Conservation (phyloP, 2,797 vertebrate genomes). For the Parauchenoglanis ngamensis region DNA sequence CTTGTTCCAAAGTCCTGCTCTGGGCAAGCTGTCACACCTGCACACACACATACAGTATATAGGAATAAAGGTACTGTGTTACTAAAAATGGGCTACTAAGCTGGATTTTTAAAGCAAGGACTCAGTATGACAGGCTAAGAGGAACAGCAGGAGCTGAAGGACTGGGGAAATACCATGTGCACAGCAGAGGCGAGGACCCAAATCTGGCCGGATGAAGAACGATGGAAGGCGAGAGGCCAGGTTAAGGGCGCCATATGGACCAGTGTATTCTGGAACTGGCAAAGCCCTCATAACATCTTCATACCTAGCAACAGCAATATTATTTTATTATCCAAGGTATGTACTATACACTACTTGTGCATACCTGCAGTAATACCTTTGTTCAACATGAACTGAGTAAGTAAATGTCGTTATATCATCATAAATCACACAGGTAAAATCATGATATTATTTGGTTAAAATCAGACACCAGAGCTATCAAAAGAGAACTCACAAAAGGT, state of each 20-base stretch:
- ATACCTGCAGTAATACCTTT: neutral
- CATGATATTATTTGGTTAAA: neutral
- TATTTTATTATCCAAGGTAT: conserved; percentile 5
- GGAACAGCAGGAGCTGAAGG: conserved; percentile 6
- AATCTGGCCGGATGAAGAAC: conserved; percentile 95
- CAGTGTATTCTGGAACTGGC: conserved; percentile 95
- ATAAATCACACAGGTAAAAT: neutral
- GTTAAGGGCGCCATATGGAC: conserved; percentile 93
- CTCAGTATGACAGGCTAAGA: conserved; percentile 5
- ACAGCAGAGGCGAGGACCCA: conserved; percentile 93
- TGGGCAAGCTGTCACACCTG: conserved; percentile 91
- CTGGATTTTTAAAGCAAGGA: neutral
- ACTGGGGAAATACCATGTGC: conserved; percentile 82
- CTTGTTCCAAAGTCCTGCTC: conserved; percentile 96
- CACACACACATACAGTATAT: neutral
- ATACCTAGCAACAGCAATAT: conserved; percentile 73
- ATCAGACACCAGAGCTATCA: neutral
- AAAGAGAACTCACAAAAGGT: neutral
- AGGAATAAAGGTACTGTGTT: neutral
- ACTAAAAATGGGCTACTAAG: neutral
- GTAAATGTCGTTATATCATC: neutral
- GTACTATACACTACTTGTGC: neutral
- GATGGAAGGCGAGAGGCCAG: conserved; percentile 93
- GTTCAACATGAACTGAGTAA: neutral
- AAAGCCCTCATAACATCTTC: conserved; percentile 92